phyloP scores from a whole-genome alignment of 35 echinoderm and acorn worm species.

The Apostichopus californicus region DNA sequence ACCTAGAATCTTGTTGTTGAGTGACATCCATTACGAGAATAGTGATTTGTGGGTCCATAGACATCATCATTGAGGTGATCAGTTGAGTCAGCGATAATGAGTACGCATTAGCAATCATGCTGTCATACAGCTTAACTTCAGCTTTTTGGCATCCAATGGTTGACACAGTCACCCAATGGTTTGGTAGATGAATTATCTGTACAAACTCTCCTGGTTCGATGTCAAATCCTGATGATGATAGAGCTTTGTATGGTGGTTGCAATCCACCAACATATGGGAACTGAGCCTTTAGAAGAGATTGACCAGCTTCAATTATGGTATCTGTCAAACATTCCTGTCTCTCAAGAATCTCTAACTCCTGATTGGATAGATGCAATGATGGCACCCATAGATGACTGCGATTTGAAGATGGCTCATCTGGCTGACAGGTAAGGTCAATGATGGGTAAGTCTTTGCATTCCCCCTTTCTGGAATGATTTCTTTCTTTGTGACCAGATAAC shows the following conservation, averaged over 20 bases:
- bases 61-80: neutral
- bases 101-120: neutral
- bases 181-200: slow-evolving; percentile 8
- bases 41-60: neutral
- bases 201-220: neutral
- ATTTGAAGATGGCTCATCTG: neutral
- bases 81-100: neutral
- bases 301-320: slow-evolving; percentile 3
- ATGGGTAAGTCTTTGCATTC: neutral
- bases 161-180: slow-evolving; percentile 1
- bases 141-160: neutral
- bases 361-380: neutral
- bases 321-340: slow-evolving; percentile 7
- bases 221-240: neutral
- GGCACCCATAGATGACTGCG: neutral
- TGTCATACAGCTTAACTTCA: neutral
- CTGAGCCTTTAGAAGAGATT: neutral
- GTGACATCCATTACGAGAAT: slow-evolving; percentile 14
- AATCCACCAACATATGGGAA: neutral
- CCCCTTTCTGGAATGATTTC: neutral
- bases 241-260: neutral
- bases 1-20: neutral
- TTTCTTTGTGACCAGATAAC: neutral
- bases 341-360: neutral
- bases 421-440: slow-evolving; percentile 6